A percentile compares a stretch with the other conserved stretches of the same genome.
Conservation (phyloP, 2,888 invertebrate genomes). For the Lasioglossum morio region DNA sequence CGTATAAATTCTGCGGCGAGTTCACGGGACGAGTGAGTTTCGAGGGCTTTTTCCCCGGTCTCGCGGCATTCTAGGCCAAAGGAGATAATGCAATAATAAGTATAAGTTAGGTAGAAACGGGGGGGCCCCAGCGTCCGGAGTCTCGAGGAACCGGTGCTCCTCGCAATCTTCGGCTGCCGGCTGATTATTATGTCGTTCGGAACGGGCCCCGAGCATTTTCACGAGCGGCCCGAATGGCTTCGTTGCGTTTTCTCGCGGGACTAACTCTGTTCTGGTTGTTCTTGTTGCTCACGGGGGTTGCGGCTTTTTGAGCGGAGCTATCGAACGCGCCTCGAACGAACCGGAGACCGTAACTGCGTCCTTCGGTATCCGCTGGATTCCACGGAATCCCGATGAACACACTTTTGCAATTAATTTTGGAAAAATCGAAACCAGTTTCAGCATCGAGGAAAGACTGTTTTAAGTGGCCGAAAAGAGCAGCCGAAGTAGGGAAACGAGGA, state of each 20-base stretch:
- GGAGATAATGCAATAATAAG: constrained; percentile 81
- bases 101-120: constrained; percentile 77
- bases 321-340: neutral
- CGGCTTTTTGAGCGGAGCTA: constrained; percentile 3
- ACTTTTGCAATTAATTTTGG: neutral
- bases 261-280: constrained; percentile 13
- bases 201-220: constrained; percentile 57
- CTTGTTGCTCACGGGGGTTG: constrained; percentile 12
- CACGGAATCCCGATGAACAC: neutral
- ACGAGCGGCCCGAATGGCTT: constrained; percentile 45
- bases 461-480: neutral
- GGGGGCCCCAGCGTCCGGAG: neutral
- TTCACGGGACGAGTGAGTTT: constrained; percentile 39
- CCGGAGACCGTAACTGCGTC: neutral
- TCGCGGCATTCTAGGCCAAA: constrained; percentile 66
- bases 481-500: constrained; percentile 16
- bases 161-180: constrained; percentile 64
- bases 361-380: neutral
- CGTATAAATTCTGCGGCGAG: constrained; percentile 43
- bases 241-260: constrained; percentile 54
- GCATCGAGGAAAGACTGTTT: neutral
- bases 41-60: constrained; percentile 44
- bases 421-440: neutral
- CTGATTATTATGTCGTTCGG: constrained; percentile 77
- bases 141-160: constrained; percentile 48